Percentiles rank a stretch among this genome's conserved stretches.
phyloP scores from a whole-genome alignment of 2,113 vertebrate genomes.

The Noctilio leporinus region DNA sequence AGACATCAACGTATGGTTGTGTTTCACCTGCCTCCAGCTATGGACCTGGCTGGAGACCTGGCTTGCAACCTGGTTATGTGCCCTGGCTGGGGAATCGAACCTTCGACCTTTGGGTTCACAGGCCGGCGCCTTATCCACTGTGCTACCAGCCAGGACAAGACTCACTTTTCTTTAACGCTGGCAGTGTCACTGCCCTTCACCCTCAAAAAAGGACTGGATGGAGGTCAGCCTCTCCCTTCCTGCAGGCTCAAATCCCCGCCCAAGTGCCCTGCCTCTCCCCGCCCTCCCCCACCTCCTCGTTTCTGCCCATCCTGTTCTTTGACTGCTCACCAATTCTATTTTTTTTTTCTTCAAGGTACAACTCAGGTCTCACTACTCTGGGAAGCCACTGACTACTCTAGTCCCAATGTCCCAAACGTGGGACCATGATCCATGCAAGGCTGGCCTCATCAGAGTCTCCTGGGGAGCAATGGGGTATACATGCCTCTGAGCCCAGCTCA shows the following conservation, averaged over 20 bases:
- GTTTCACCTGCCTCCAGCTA: no score
- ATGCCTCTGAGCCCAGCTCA: no score
- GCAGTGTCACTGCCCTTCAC: not conserved
- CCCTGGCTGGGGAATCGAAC: no score
- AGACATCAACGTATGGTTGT: no score
- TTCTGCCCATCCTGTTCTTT: not conserved
- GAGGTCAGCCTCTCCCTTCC: not conserved
- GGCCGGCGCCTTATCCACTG: no score
- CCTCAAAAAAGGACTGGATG: not conserved
- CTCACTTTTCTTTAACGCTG: not conserved
- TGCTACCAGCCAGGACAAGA: no score
- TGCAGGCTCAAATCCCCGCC: not conserved
- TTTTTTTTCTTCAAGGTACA: not conserved
- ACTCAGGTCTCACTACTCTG: not conserved
- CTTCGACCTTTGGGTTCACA: no score
- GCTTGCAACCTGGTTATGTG: no score
- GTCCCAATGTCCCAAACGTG: not conserved
- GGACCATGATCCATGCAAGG: not conserved
- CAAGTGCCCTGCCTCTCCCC: no score
- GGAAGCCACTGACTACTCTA: not conserved
- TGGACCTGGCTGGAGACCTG: no score
- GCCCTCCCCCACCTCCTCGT: not conserved
- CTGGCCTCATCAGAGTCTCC: not conserved
- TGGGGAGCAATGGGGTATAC: not conserved
- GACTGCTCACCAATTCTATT: no score